A percentile compares a stretch with the other conserved stretches of the same genome.
These are phyloP conservation scores for Metacarcinus magister DNA, from an alignment of 2,888 invertebrate species.

Conservation along the genomic window DNA sequence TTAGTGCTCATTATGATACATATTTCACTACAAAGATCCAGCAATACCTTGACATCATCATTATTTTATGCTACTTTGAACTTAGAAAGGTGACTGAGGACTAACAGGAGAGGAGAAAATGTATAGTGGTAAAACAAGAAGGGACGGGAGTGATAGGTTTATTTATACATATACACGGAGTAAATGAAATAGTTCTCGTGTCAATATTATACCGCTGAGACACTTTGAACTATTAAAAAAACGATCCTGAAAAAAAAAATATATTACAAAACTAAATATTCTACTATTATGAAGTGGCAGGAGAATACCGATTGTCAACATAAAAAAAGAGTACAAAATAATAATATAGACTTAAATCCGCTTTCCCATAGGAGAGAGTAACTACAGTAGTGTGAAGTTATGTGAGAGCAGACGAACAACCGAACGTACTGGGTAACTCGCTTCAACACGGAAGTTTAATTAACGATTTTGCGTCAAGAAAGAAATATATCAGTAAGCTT, in stretches of 20 bases:
- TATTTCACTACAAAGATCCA: not conserved
- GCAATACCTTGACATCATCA: not conserved
- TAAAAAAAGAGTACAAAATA: not conserved
- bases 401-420: not conserved
- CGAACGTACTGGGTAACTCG: not conserved
- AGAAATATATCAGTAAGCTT: constrained; percentile 80
- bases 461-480: constrained; percentile 81
- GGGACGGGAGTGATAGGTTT: not conserved
- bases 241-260: too few relatives aligned
- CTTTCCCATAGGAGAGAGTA: not conserved
- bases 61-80: not conserved
- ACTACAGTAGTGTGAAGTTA: not conserved
- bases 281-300: too few relatives aligned
- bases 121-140: not conserved
- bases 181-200: not conserved
- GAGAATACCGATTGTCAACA: too few relatives aligned
- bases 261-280: too few relatives aligned
- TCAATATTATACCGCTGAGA: not conserved
- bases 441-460: constrained; percentile 74
- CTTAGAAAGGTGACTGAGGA: not conserved
- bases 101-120: not conserved
- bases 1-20: not conserved
- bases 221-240: not conserved
- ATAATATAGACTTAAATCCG: not conserved
- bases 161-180: not conserved